Percentiles rank a stretch among this genome's conserved stretches.
These are phyloP conservation scores for Nymphalis polychloros DNA, from an alignment of 2,888 invertebrate species.

Conservation along the genomic window DNA sequence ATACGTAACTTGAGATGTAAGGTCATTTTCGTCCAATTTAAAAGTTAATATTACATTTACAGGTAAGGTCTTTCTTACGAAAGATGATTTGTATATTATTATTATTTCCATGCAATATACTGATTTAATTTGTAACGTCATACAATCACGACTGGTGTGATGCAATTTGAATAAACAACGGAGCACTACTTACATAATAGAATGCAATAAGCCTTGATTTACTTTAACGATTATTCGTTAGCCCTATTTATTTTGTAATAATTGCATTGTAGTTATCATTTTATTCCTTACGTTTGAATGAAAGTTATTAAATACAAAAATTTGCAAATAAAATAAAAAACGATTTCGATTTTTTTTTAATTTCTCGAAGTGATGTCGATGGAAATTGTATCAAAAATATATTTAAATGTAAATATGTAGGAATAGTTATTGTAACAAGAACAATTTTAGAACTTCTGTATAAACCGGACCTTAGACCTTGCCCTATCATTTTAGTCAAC, in stretches of 20 bases:
- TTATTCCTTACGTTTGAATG: too few species aligned
- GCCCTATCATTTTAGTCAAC: too few species aligned
- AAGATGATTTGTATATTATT: neutral
- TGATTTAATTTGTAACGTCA: constrained; percentile 29
- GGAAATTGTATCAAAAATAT: too few species aligned
- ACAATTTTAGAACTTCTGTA: too few species aligned
- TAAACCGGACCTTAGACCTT: too few species aligned
- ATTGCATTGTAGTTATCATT: too few species aligned
- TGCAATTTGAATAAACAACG: constrained; percentile 25
- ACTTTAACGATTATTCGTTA: constrained; percentile 18
- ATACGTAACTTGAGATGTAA: neutral
- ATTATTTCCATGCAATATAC: constrained; percentile 16
- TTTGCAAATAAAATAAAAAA: too few species aligned
- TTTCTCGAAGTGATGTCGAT: too few species aligned
- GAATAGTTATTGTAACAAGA: too few species aligned
- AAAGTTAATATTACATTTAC: constrained; percentile 3
- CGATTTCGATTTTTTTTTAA: too few species aligned
- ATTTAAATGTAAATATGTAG: too few species aligned
- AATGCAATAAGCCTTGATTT: constrained; percentile 20
- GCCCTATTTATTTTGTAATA: neutral
- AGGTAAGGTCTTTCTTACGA: neutral
- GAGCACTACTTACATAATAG: constrained; percentile 27
- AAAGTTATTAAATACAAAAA: too few species aligned
- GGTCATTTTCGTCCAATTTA: neutral
- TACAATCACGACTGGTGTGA: constrained; percentile 25